Conservation (phyloP, 92 coral and sea anemone species). For the Zoanthus gigantus region DNA sequence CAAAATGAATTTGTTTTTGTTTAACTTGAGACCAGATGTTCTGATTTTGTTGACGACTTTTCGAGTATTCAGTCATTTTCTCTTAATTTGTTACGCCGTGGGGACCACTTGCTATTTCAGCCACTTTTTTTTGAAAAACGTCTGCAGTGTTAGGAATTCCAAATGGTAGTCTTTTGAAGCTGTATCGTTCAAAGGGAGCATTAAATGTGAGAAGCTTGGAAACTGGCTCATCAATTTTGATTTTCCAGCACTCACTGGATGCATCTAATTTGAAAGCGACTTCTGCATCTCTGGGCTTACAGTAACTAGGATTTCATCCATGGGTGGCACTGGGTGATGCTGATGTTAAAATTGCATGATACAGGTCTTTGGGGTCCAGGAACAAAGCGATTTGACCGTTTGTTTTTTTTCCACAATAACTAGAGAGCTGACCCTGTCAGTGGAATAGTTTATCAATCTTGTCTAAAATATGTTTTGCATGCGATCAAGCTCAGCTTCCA, state of each 20-base stretch:
- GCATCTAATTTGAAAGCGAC: not conserved
- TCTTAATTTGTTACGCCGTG: slow-evolving; percentile 47
- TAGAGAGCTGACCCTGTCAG: not conserved
- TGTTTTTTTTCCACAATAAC: not conserved
- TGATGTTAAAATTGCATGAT: not conserved
- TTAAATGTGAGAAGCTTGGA: not conserved
- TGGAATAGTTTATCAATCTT: too few species aligned
- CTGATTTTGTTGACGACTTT: not conserved
- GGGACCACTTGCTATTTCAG: not conserved
- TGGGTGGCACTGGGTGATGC: not conserved
- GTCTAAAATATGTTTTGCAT: not conserved
- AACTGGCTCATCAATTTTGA: not conserved
- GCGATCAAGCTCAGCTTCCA: not conserved
- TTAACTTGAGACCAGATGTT: slow-evolving; percentile 35
- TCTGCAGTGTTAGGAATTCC: slow-evolving; percentile 33
- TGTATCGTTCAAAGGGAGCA: slow-evolving; percentile 15
- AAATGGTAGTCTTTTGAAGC: slow-evolving; percentile 42
- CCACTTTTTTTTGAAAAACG: slow-evolving; percentile 6
- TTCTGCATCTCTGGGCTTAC: too few species aligned
- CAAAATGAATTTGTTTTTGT: slow-evolving; percentile 19
- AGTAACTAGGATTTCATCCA: too few species aligned
- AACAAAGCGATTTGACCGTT: not conserved
- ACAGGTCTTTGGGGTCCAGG: slow-evolving; percentile 8
- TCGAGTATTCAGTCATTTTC: slow-evolving; percentile 7
- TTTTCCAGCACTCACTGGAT: not conserved